Evolutionary conservation across 2,888 invertebrate genomes (phyloP).

Genomic region (Pterostichus niger): DNA sequence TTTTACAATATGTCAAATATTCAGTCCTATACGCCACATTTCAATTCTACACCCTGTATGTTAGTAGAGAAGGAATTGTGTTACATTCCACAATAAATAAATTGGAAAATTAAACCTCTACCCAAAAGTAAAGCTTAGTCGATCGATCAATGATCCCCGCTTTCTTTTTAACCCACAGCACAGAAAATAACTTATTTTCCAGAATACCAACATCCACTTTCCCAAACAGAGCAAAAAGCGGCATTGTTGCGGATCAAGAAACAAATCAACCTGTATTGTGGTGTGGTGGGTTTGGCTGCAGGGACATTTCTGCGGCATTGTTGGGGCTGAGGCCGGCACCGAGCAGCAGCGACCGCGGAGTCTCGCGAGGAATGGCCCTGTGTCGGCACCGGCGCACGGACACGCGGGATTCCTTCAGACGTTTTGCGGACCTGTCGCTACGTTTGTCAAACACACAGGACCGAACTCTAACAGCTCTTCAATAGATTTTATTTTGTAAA

Average conservation of each 20-base stretch:
- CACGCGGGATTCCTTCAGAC: constrained; percentile 41
- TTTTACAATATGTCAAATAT: too few species aligned
- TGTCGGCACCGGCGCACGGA: constrained; percentile 27
- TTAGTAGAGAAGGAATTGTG: too few species aligned
- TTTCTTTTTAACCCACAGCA: background rate
- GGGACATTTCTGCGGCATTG: constrained; percentile 51
- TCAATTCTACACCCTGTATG: too few species aligned
- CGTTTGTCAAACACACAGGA: constrained; percentile 27
- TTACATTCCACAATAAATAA: too few species aligned
- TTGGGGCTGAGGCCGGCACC: constrained; percentile 27
- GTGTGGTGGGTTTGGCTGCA: background rate
- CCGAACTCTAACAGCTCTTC: background rate
- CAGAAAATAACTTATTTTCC: background rate
- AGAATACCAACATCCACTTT: background rate
- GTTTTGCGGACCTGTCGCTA: constrained; percentile 52
- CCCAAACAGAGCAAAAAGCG: background rate
- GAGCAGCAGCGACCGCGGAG: constrained; percentile 32
- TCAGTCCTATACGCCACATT: too few species aligned
- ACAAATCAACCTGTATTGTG: constrained; percentile 21
- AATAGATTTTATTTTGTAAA: too few species aligned
- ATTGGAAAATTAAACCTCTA: too few species aligned
- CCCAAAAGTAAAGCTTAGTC: too few species aligned
- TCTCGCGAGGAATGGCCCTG: constrained; percentile 59
- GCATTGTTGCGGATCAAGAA: background rate
- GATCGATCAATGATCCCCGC: background rate